These are phyloP conservation scores for Drosophila fulvimacula DNA, from an alignment of 2,888 invertebrate genomes.

Conservation along the genomic window DNA sequence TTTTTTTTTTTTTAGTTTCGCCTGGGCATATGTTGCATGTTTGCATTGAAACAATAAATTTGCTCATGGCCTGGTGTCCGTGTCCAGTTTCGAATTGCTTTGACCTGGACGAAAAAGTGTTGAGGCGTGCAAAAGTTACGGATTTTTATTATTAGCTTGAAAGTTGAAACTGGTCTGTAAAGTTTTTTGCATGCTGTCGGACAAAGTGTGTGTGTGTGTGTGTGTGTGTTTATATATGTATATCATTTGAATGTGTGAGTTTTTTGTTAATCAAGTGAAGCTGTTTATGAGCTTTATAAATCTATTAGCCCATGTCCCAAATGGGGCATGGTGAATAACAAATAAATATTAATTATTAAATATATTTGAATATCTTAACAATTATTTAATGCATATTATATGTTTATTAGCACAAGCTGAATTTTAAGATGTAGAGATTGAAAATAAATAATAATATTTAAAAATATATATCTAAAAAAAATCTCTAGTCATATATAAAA, in stretches of 20 bases:
- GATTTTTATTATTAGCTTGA: conserved; percentile 47
- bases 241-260: background rate
- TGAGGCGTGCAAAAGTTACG: conserved; percentile 46
- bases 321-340: background rate
- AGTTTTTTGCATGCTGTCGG: conserved; percentile 29
- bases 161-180: conserved; percentile 39
- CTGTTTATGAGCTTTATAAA: conserved; percentile 7
- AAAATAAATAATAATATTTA: no score
- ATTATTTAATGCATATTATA: background rate
- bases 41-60: conserved; percentile 77
- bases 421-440: background rate
- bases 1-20: conserved; percentile 10
- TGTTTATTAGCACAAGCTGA: background rate
- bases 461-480: no score
- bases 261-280: conserved; percentile 15
- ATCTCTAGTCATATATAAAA: no score
- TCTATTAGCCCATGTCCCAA: background rate
- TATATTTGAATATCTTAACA: no score
- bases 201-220: background rate
- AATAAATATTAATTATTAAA: no score
- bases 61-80: conserved; percentile 45
- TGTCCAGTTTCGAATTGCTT: conserved; percentile 56
- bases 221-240: background rate
- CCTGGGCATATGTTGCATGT: conserved; percentile 60
- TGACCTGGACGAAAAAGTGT: conserved; percentile 66